Conservation (phyloP, 2,888 invertebrate genomes). For the Glaucopsyche alexis region DNA sequence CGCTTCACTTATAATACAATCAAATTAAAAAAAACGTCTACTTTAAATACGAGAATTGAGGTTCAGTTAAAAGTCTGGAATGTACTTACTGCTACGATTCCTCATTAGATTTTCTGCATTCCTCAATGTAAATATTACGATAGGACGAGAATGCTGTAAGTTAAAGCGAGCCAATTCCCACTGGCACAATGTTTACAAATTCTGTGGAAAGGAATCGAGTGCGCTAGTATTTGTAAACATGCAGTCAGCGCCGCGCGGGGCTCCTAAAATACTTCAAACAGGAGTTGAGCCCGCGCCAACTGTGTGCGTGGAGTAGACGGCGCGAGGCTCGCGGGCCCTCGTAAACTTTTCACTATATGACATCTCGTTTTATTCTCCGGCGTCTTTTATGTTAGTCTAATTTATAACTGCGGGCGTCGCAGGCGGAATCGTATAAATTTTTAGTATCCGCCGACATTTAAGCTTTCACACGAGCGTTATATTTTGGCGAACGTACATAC, state of each 20-base stretch:
- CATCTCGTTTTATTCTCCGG: constrained; percentile 67
- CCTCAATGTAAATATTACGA: constrained; percentile 29
- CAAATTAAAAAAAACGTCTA: no score
- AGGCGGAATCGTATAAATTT: constrained; percentile 43
- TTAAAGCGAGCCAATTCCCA: constrained; percentile 58
- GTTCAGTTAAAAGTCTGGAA: neutral
- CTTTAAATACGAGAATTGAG: no score
- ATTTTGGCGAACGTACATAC: constrained; percentile 28
- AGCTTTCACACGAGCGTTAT: constrained; percentile 27
- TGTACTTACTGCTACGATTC: neutral
- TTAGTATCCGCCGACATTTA: constrained; percentile 36
- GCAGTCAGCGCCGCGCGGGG: constrained; percentile 59
- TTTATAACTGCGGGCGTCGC: constrained; percentile 52
- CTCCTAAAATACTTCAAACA: constrained; percentile 76
- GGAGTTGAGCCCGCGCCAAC: constrained; percentile 76
- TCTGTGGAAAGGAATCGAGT: constrained; percentile 70
- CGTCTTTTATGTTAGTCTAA: constrained; percentile 60
- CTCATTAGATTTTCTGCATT: neutral
- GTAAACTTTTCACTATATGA: constrained; percentile 73
- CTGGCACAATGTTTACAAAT: constrained; percentile 72
- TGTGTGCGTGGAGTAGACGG: constrained; percentile 65
- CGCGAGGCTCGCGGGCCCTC: constrained; percentile 60
- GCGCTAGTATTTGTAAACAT: constrained; percentile 77
- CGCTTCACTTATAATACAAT: no score
- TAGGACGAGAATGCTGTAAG: constrained; percentile 39